Evolutionary conservation across 2,888 invertebrate genomes (phyloP).

Genomic region (Lasioglossum oenotherae): DNA sequence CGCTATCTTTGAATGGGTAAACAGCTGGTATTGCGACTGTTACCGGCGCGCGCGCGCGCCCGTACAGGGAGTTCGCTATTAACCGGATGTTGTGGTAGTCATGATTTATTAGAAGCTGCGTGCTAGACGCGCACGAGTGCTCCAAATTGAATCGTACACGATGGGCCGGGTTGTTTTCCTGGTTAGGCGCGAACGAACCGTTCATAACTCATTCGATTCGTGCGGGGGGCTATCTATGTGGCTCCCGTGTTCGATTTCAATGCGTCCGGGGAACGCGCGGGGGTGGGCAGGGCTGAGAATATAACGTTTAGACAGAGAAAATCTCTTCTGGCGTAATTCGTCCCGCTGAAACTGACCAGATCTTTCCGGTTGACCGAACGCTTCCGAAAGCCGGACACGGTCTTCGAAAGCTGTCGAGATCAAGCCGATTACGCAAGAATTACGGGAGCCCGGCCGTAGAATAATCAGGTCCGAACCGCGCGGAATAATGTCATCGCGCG

Average conservation of each 20-base stretch:
- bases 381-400: neutral
- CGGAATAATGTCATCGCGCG: neutral
- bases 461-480: neutral
- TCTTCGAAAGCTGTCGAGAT: neutral
- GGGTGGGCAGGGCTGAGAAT: neutral
- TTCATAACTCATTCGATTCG: slow-evolving; percentile 23
- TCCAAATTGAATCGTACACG: slow-evolving; percentile 40
- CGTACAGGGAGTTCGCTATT: slow-evolving; percentile 2
- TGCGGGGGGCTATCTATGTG: neutral
- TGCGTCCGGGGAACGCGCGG: neutral
- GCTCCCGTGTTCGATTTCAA: neutral
- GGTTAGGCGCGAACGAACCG: slow-evolving; percentile 1
- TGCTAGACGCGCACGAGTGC: neutral
- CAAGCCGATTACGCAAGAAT: neutral
- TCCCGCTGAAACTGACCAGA: neutral
- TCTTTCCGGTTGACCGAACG: neutral
- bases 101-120: slow-evolving; percentile 39
- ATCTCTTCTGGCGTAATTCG: neutral
- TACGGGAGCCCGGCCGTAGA: neutral
- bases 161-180: slow-evolving; percentile 13
- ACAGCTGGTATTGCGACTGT: slow-evolving; percentile 30
- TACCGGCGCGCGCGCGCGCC: slow-evolving; percentile 8
- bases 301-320: neutral
- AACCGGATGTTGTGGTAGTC: slow-evolving; percentile 23
- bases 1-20: slow-evolving; percentile 44